phyloP scores from a whole-genome alignment of 2,113 vertebrate species.

The Pangasianodon gigas region DNA sequence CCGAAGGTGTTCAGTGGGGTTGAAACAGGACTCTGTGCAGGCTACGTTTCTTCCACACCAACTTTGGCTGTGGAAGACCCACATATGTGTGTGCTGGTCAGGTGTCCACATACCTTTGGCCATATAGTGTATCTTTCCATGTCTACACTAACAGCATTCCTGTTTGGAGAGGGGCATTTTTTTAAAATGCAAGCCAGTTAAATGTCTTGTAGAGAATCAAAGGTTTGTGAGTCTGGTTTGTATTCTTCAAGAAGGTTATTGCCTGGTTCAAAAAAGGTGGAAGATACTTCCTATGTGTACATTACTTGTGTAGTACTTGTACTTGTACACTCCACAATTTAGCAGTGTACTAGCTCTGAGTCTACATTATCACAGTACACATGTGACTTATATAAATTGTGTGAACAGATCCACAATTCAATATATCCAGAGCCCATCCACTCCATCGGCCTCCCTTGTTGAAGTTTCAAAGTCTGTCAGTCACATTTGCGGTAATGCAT shows the following conservation, averaged over 20 bases:
- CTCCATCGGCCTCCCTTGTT: background rate
- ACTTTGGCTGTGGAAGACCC: background rate
- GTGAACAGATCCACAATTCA: background rate
- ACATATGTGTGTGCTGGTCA: background rate
- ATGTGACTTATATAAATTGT: background rate
- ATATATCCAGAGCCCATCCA: background rate
- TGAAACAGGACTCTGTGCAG: background rate
- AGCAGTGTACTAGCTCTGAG: background rate
- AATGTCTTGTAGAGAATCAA: background rate
- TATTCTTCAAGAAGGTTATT: background rate
- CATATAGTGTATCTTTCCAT: background rate
- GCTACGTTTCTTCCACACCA: background rate
- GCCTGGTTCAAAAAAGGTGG: background rate
- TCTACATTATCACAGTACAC: background rate
- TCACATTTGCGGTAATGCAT: slow-evolving; percentile 6
- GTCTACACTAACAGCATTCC: background rate
- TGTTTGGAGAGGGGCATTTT: background rate
- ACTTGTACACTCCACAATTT: background rate
- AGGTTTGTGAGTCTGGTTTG: background rate
- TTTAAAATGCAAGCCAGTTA: background rate
- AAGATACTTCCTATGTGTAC: background rate
- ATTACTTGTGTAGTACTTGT: background rate
- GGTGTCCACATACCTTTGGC: background rate
- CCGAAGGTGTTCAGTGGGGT: background rate
- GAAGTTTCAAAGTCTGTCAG: background rate